These are phyloP conservation scores for Addax nasomaculatus DNA, from an alignment of 2,113 vertebrate species.

Conservation along the genomic window DNA sequence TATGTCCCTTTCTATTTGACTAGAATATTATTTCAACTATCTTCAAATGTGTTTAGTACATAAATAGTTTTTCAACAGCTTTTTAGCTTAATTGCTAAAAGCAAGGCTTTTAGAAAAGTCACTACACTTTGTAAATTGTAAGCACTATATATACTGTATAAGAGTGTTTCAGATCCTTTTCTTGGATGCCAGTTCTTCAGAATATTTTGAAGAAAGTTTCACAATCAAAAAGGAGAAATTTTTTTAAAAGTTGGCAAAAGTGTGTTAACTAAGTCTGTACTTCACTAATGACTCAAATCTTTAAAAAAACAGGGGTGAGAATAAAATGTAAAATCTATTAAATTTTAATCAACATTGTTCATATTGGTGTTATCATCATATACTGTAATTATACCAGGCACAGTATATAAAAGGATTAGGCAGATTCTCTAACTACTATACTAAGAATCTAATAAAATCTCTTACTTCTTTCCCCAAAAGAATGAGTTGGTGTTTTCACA, in stretches of 20 bases:
- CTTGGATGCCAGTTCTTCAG: not conserved
- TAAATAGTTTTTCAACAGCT: not conserved
- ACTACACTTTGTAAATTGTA: not conserved
- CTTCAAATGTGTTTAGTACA: not conserved
- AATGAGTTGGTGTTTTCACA: not conserved
- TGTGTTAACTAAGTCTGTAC: not conserved
- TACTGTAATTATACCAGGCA: not conserved
- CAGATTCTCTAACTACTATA: not conserved
- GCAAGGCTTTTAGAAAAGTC: not conserved
- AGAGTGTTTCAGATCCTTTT: not conserved
- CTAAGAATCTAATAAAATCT: not conserved
- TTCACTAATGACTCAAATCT: not conserved
- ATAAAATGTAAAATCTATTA: not conserved
- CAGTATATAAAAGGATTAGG: not conserved
- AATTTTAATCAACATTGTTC: not conserved
- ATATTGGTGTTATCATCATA: not conserved
- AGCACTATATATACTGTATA: not conserved
- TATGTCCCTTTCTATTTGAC: not conserved
- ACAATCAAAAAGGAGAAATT: not conserved
- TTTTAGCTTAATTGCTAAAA: slow-evolving; percentile 30
- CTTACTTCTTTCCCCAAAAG: not conserved
- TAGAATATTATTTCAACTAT: not conserved
- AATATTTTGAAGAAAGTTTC: not conserved
- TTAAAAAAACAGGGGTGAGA: not conserved
- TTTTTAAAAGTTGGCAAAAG: not conserved